phyloP scores from a whole-genome alignment of 2,888 invertebrate genomes.

The Phytoseiulus persimilis region DNA sequence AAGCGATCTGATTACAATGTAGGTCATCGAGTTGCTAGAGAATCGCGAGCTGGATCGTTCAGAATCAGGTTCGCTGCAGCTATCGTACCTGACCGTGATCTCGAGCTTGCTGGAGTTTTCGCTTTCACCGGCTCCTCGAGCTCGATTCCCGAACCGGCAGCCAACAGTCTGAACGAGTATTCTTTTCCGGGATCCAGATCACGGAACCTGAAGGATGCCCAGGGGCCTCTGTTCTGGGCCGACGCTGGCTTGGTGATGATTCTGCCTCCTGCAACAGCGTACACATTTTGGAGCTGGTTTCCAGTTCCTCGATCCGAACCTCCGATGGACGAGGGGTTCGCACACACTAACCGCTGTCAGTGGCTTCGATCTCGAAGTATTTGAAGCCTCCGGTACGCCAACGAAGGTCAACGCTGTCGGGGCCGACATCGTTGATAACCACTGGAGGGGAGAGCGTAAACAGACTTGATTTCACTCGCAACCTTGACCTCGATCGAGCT shows the following conservation, averaged over 20 bases:
- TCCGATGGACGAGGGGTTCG: no score
- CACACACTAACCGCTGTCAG: conserved; percentile 7
- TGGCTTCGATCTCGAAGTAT: neutral
- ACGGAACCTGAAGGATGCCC: neutral
- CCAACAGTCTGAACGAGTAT: neutral
- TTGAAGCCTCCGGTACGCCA: neutral
- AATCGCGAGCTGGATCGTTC: no score
- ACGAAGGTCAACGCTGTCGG: neutral
- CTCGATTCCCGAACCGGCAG: conserved; percentile 16
- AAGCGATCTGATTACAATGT: no score
- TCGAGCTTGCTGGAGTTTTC: neutral
- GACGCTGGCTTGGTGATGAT: neutral
- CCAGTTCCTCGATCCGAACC: no score
- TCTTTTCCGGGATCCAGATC: conserved; percentile 10
- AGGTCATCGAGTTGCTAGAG: no score
- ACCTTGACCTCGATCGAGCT: neutral
- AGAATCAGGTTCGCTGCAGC: no score
- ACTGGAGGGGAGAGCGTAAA: neutral
- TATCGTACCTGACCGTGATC: neutral
- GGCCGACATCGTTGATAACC: neutral
- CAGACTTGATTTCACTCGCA: neutral
- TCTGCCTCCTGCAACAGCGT: neutral
- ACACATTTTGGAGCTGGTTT: no score
- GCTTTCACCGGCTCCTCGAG: conserved; percentile 29
- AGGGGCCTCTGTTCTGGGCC: neutral